A percentile compares a stretch with the other conserved stretches of the same genome.
Conservation (phyloP, 35 echinoderm and acorn worm genomes). For the Ophiothrix spiculata region DNA sequence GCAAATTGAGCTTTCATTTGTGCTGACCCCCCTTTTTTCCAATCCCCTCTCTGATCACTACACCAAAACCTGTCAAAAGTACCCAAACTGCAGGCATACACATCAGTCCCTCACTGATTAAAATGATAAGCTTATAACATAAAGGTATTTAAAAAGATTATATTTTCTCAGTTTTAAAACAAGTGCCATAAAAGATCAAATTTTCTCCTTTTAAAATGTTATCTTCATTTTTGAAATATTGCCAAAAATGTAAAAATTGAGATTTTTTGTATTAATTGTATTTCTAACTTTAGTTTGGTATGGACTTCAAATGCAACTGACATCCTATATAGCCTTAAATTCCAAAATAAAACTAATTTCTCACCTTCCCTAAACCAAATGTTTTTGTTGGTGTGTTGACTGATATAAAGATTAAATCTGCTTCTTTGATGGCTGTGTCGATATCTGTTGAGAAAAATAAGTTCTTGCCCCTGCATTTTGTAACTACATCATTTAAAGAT, state of each 20-base stretch:
- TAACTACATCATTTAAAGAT: constrained; percentile 70
- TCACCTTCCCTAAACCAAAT: constrained; percentile 98
- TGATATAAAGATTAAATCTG: constrained; percentile 98
- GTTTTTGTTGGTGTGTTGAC: constrained; percentile 98
- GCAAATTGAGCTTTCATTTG: too few species aligned
- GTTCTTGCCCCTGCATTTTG: constrained; percentile 74
- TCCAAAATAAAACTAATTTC: neutral
- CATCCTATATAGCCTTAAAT: neutral
- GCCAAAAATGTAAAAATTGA: neutral
- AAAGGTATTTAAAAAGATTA: neutral
- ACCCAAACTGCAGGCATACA: too few species aligned
- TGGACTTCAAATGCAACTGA: neutral
- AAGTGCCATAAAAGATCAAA: too few species aligned
- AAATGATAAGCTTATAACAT: too few species aligned
- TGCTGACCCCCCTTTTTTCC: too few species aligned
- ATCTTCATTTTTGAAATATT: neutral
- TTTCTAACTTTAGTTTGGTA: neutral
- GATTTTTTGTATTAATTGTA: neutral
- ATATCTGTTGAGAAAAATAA: constrained; percentile 92
- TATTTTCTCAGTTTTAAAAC: too few species aligned
- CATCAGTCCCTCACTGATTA: too few species aligned
- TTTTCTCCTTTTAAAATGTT: too few species aligned
- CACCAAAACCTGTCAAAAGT: too few species aligned
- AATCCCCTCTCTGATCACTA: too few species aligned
- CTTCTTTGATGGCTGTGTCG: constrained; percentile 51